A percentile compares a stretch with the other conserved stretches of the same genome.
phyloP scores from a whole-genome alignment of 1,140 invertebrate genomes.

The Diorhabda sublineata region DNA sequence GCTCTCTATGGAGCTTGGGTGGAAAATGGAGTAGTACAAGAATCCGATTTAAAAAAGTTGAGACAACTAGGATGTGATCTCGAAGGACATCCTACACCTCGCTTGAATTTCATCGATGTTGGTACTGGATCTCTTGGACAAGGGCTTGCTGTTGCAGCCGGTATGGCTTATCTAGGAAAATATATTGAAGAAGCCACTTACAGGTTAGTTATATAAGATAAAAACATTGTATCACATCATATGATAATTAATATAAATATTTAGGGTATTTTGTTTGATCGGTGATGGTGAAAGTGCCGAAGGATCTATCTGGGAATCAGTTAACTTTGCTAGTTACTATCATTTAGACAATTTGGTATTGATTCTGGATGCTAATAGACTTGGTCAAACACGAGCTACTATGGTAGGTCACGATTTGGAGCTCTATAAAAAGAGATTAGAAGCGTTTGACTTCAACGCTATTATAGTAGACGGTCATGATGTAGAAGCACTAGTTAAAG shows the following conservation, averaged over 20 bases:
- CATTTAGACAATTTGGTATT: conserved; percentile 95
- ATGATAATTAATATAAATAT: neutral
- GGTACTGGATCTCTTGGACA: conserved; percentile 97
- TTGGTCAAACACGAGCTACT: conserved; percentile 95
- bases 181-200: conserved; percentile 90
- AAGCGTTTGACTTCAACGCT: conserved; percentile 90
- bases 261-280: conserved; percentile 87
- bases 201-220: conserved; percentile 53
- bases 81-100: conserved; percentile 97
- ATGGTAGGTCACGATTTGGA: conserved; percentile 90
- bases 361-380: conserved; percentile 94
- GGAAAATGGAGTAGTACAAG: conserved; percentile 88
- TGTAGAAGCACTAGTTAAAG: conserved; percentile 83
- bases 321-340: conserved; percentile 91
- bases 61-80: conserved; percentile 92
- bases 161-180: conserved; percentile 98
- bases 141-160: conserved; percentile 92
- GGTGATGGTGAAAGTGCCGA: conserved; percentile 98
- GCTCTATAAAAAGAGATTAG: conserved; percentile 78
- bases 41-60: conserved; percentile 78
- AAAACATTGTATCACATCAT: too few species aligned
- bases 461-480: conserved; percentile 96
- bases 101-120: conserved; percentile 96
- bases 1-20: conserved; percentile 99
- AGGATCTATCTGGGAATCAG: conserved; percentile 98